Percentiles rank a stretch among this genome's conserved stretches.
phyloP scores from a whole-genome alignment of 53 echinoderm and acorn worm species.

The Hippasteria phrygiana region DNA sequence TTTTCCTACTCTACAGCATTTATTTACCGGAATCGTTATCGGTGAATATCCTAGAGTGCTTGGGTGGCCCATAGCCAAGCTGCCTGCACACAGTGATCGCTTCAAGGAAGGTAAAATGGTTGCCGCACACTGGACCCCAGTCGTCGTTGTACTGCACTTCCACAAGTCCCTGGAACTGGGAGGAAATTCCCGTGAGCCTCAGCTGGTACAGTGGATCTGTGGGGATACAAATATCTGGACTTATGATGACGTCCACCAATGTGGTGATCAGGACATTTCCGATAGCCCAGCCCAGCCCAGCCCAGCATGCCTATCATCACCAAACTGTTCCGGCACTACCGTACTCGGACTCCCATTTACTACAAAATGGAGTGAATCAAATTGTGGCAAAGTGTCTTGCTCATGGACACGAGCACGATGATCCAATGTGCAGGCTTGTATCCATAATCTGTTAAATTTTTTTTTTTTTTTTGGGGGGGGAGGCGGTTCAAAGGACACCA shows the following conservation, averaged over 20 bases:
- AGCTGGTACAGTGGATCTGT: constrained; percentile 31
- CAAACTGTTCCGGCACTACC: too few species aligned
- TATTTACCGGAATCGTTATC: background rate
- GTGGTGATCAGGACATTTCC: background rate
- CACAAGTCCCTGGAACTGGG: constrained; percentile 38
- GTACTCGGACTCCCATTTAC: too few species aligned
- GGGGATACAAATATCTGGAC: background rate
- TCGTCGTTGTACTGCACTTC: constrained; percentile 38
- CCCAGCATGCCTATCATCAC: too few species aligned
- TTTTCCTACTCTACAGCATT: background rate
- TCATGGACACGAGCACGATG: too few species aligned
- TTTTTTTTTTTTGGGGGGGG: too few species aligned
- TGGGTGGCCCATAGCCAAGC: constrained; percentile 49
- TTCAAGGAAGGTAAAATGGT: background rate
- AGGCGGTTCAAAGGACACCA: background rate
- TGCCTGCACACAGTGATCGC: constrained; percentile 46
- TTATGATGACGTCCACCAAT: background rate
- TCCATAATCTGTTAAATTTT: too few species aligned
- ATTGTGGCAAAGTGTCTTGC: too few species aligned
- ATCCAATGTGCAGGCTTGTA: too few species aligned
- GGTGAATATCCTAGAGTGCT: background rate
- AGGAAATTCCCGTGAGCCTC: background rate
- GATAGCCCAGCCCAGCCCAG: too few species aligned
- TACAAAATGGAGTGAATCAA: too few species aligned
- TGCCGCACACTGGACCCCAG: constrained; percentile 44